phyloP scores from a whole-genome alignment of 2,888 invertebrate species.

The Unio delphinus region DNA sequence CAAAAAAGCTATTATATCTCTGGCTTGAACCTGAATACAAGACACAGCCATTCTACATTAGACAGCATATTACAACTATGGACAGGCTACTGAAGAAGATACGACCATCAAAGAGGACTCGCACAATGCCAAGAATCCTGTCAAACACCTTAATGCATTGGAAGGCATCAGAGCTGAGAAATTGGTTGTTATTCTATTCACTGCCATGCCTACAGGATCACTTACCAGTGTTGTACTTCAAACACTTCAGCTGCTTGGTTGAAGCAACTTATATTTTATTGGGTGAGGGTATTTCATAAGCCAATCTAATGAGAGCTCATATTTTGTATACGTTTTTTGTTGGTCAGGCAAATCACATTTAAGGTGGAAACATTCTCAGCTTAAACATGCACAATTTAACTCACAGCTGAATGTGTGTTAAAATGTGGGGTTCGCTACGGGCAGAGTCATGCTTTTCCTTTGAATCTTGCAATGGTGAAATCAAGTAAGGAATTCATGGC shows the following conservation, averaged over 20 bases:
- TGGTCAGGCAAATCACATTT: no score
- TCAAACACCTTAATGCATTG: constrained; percentile 20
- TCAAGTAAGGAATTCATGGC: no score
- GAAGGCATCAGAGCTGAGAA: constrained; percentile 27
- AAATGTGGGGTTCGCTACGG: no score
- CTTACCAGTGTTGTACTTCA: constrained; percentile 16
- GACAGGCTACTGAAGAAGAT: constrained; percentile 19
- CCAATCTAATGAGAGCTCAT: no score
- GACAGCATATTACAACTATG: constrained; percentile 9
- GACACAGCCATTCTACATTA: constrained; percentile 3
- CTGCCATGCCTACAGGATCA: constrained; percentile 15
- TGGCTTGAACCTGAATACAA: constrained; percentile 3
- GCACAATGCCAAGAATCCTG: constrained; percentile 21
- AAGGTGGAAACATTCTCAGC: no score
- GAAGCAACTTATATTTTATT: constrained; percentile 7
- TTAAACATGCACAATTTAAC: no score
- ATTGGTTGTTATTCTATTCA: constrained; percentile 27
- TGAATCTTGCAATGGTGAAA: no score
- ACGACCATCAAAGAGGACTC: constrained; percentile 17
- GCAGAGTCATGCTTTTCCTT: no score
- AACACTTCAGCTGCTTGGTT: constrained; percentile 19
- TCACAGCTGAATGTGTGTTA: no score
- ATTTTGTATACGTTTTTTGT: no score
- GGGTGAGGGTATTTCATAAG: no score
- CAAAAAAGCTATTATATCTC: background rate